Evolutionary conservation across 2,888 invertebrate genomes (phyloP).

Genomic region (Dendrolimus houi): DNA sequence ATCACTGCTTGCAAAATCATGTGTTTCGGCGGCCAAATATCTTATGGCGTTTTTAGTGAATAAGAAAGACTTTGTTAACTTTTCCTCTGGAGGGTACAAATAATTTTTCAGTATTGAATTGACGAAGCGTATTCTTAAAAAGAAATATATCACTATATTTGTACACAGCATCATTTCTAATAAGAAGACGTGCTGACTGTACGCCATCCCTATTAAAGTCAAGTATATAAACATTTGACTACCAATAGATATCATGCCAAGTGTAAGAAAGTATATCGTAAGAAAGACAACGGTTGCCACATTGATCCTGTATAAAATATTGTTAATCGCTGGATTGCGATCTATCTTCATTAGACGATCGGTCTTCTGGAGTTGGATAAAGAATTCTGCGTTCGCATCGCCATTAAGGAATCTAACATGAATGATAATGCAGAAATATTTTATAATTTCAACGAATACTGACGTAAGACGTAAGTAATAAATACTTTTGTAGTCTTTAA

Average conservation of each 20-base stretch:
- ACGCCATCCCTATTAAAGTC: conserved; percentile 14
- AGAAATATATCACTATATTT: conserved; percentile 34
- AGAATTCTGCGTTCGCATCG: conserved; percentile 31
- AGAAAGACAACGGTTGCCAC: conserved; percentile 14
- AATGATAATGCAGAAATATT: conserved; percentile 24
- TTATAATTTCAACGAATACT: conserved; percentile 16
- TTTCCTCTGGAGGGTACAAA: conserved; percentile 15
- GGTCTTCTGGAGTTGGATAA: conserved; percentile 40
- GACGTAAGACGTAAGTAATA: conserved; percentile 15
- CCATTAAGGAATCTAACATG: conserved; percentile 40
- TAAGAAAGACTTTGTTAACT: conserved; percentile 5
- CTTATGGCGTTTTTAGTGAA: conserved; percentile 20
- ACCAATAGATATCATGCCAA: conserved; percentile 10
- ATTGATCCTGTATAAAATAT: conserved; percentile 19
- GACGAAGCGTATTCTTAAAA: conserved; percentile 30
- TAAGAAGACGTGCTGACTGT: conserved; percentile 23
- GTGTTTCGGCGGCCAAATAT: conserved; percentile 25
- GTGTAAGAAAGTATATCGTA: conserved; percentile 5
- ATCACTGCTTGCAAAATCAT: conserved; percentile 29
- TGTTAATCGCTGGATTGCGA: conserved; percentile 23
- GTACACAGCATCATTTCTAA: conserved; percentile 34
- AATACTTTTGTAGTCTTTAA: conserved; percentile 12
- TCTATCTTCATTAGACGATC: conserved; percentile 41
- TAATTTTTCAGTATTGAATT: conserved; percentile 41
- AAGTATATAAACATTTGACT: conserved; percentile 8